Base-by-base conservation (phyloP, 2,113 vertebrate genomes). In the Ceyx melanurus region DNA sequence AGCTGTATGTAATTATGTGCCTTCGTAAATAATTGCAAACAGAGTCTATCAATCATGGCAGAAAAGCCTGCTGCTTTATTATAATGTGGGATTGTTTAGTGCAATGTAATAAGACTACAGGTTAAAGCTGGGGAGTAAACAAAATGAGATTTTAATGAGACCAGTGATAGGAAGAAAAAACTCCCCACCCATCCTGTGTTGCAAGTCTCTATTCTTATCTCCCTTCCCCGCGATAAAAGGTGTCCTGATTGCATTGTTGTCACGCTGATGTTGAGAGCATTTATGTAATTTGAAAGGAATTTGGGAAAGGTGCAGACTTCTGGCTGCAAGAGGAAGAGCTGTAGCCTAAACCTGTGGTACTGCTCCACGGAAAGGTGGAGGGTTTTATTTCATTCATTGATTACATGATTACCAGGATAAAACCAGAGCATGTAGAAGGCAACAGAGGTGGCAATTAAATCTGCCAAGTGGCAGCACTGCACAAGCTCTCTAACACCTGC, bases 11-110 rank as follows among this genome's bases (percentile, higher is more conserved):
- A 90, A 94, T 86, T 74, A 81, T 71, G 53, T 91, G 50, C 81
- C 71, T 86, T 76, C 83, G 91, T 94, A 96, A 97, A 86, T 95
- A 96, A 95, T 88, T 95, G 90, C 75, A 86, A 89, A 86, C 73
- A 68, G 48, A 67, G 74, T 71, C 89, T 89, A 33, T 96, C 93
- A 87, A 8, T 96, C 92, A 90, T 51, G 92, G 82, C 45, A 40
- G 73, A 66, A 56, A 72, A 79, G 68, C 82, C 26, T 5, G 58
- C n/a, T 80, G 78, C 79, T 92, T 89, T 94, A 62, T 86, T 96
- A 60, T 90, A 46, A 28, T 14, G 81, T 93, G 89, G 57, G 57
- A 84, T 93, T 95, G 85, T 96, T 94, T 82, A 70, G 86, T 91
- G 94, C 94, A 97, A 71, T 77, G 46, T 81, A 92, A 8, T 61